phyloP scores from a whole-genome alignment of 1,140 invertebrate genomes.

The Chlorops oryzae region DNA sequence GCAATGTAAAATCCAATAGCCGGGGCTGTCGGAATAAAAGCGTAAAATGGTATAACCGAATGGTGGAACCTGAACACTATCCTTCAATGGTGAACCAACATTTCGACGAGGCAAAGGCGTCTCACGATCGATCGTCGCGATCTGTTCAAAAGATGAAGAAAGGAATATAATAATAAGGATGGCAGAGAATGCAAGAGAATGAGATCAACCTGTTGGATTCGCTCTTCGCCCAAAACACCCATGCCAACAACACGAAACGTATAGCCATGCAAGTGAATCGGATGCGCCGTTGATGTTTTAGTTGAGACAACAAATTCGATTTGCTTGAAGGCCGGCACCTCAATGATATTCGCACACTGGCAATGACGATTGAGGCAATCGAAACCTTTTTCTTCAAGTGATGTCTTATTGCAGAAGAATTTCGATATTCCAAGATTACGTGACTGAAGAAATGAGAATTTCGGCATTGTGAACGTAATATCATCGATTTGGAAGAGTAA shows the following conservation, averaged over 20 bases:
- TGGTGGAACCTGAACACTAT: constrained; percentile 40
- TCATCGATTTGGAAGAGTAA: constrained; percentile 44
- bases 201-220: constrained; percentile 20
- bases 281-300: constrained; percentile 33
- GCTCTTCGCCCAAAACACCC: constrained; percentile 34
- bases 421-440: constrained; percentile 37
- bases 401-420: constrained; percentile 37
- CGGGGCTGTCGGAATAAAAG: constrained; percentile 37
- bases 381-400: constrained; percentile 32
- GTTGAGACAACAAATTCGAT: constrained; percentile 39
- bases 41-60: constrained; percentile 41
- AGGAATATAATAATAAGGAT: not conserved
- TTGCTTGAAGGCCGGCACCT: constrained; percentile 37
- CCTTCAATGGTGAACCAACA: constrained; percentile 33
- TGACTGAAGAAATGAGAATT: constrained; percentile 37
- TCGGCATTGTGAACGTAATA: constrained; percentile 39
- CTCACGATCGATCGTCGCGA: constrained; percentile 30
- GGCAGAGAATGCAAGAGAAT: not conserved
- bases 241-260: constrained; percentile 43
- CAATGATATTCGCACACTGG: constrained; percentile 39
- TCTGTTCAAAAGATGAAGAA: constrained; percentile 23
- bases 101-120: constrained; percentile 27
- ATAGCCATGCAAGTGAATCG: constrained; percentile 41
- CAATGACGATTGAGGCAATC: constrained; percentile 34
- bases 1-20: constrained; percentile 45